Evolutionary conservation across 2,113 vertebrate species (phyloP), one percentile per base, ranked within the genome.

Genomic region (Phalacrocorax pelagicus): DNA sequence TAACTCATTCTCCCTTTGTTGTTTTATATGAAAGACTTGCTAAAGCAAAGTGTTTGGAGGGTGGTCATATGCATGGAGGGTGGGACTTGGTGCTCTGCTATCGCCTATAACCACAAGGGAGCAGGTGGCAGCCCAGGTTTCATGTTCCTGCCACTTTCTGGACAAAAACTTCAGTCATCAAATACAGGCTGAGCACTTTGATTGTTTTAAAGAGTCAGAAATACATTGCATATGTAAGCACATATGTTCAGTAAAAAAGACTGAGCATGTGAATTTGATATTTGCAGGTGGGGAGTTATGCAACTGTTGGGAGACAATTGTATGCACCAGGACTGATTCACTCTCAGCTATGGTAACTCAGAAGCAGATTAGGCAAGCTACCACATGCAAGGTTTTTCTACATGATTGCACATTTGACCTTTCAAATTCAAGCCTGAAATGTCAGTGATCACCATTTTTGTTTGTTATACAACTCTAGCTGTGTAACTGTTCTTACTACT

Each of bases 371-470:
- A 82, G 40, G 49, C 66, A 73, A 85, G 62, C 27, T 80, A 65
- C 23, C 2, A 1, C n/a, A 69, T 5, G 26, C 49, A 58, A 87
- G n/a, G 17, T 5, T 87, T 81, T 85, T 75, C 46, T 77, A n/a
- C 78, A 42, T 63, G 13, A 62, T 12, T 92, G 54, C 73, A 51
- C 29, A 66, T 61, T 78, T 91, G 86, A 87, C 86, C 74, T 95
- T 91, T 81, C 73, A 81, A 70, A 94, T 83, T 94, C 75, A 89
- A 84, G 36, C 73, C 77, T 63, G 38, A 94, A 96, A 94, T 70
- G 20, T 29, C 81, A 89, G 27, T 49, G 49, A 80, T 73, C 75
- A 85, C 51, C n/a, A 58, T 88, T 90, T 90, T 77, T 90, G 36
- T 91, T 92, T 71, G 52, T 89, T 91, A 73, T 59, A 93, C 20